Conservation (phyloP, 2,888 invertebrate genomes). For the Aquatica leii region DNA sequence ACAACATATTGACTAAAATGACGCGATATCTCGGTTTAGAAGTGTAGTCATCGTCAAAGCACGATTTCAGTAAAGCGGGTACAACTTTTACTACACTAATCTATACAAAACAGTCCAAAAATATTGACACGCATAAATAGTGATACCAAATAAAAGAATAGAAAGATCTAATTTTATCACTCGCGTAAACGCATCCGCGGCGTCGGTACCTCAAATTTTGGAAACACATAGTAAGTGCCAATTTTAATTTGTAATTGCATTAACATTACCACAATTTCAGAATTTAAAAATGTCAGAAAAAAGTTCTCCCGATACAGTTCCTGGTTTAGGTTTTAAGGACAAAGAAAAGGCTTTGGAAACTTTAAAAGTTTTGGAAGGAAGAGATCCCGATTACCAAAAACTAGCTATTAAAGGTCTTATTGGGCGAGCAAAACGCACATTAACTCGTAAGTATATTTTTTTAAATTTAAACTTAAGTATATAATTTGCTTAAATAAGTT, state of each 20-base stretch:
- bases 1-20: conserved; percentile 41
- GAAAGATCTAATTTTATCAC: too few relatives aligned
- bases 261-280: too few relatives aligned
- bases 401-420: conserved; percentile 75
- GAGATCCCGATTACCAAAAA: conserved; percentile 81
- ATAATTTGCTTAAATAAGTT: too few relatives aligned
- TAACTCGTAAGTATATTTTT: conserved; percentile 64
- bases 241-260: too few relatives aligned
- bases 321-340: conserved; percentile 81
- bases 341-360: conserved; percentile 76
- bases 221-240: too few relatives aligned
- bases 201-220: too few relatives aligned
- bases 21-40: conserved; percentile 50
- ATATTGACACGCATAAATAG: conserved; percentile 7
- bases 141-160: not conserved
- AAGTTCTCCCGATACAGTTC: conserved; percentile 68
- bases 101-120: not conserved
- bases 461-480: not conserved
- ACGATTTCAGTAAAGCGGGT: conserved; percentile 36
- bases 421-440: conserved; percentile 75
- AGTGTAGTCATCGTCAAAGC: conserved; percentile 45
- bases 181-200: too few relatives aligned
- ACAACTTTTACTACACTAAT: not conserved
- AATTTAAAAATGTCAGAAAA: conserved; percentile 53
- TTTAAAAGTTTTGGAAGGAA: conserved; percentile 68